These are phyloP conservation scores for Pachycephus smyrnensis DNA, from an alignment of 2,888 invertebrate species.

Conservation along the genomic window DNA sequence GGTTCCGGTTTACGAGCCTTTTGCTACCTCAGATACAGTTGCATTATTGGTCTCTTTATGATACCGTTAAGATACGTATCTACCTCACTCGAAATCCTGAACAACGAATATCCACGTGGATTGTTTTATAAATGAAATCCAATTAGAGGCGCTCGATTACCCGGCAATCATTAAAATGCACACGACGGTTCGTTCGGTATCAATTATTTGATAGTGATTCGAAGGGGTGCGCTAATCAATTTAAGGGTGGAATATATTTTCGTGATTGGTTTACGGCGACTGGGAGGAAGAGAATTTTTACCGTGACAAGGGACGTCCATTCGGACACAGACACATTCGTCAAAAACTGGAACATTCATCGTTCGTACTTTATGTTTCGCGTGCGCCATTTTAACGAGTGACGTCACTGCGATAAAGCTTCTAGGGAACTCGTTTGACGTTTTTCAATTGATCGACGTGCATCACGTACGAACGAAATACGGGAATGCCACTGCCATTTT, in stretches of 20 bases:
- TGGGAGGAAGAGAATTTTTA: neutral
- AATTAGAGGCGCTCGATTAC: neutral
- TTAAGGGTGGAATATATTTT: neutral
- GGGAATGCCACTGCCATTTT: neutral
- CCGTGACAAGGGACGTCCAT: neutral
- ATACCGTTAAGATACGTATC: neutral
- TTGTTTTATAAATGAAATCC: neutral
- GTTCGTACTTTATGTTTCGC: too few species aligned
- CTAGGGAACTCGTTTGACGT: neutral
- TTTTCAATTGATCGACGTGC: too few species aligned
- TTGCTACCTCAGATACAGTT: neutral
- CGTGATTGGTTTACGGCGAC: neutral
- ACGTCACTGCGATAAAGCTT: neutral
- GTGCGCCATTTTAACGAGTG: neutral
- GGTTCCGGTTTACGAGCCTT: neutral
- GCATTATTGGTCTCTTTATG: neutral
- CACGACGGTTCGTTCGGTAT: neutral
- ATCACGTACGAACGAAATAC: too few species aligned
- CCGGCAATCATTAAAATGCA: neutral
- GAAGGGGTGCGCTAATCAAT: neutral
- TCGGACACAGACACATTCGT: neutral
- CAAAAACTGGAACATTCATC: neutral
- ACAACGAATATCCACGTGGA: neutral
- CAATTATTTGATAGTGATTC: neutral
- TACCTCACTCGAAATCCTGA: neutral